phyloP scores from a whole-genome alignment of 1,140 invertebrate genomes.

The Papilio helenus region DNA sequence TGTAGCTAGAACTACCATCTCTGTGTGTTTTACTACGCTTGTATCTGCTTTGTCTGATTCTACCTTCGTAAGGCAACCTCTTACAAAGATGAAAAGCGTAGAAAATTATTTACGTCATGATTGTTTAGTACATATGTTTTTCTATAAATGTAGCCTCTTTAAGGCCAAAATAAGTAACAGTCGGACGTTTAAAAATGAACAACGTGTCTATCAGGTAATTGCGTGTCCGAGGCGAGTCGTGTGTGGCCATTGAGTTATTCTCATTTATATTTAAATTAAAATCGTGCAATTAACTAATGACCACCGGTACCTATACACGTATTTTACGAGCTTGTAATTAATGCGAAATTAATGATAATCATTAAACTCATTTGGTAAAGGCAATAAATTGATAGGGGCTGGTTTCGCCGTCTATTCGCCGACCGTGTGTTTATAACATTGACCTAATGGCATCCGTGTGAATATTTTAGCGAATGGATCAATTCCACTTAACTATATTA shows the following conservation, averaged over 20 bases:
- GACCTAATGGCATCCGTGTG: not conserved
- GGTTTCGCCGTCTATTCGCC: not conserved
- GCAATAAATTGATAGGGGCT: not conserved
- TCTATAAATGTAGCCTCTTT: too few species aligned
- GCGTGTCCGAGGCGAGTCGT: not conserved
- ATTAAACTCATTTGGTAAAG: not conserved
- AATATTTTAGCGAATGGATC: not conserved
- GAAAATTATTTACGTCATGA: too few species aligned
- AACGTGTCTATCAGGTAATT: not conserved
- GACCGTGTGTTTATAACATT: not conserved
- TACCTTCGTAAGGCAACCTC: too few species aligned
- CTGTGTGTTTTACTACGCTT: too few species aligned
- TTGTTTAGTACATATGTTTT: too few species aligned
- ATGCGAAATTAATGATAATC: constrained; percentile 9
- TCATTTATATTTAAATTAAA: constrained; percentile 29
- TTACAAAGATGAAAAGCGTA: too few species aligned
- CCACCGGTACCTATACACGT: not conserved
- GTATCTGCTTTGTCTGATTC: too few species aligned
- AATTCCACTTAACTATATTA: not conserved
- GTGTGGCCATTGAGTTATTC: constrained; percentile 5
- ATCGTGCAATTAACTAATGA: constrained; percentile 21
- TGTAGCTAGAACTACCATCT: too few species aligned
- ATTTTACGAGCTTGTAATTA: constrained; percentile 8
- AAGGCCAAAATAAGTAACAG: not conserved
- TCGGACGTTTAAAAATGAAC: not conserved